Evolutionary conservation across 2,113 vertebrate genomes (phyloP).

Genomic region (Cavia aperea): DNA sequence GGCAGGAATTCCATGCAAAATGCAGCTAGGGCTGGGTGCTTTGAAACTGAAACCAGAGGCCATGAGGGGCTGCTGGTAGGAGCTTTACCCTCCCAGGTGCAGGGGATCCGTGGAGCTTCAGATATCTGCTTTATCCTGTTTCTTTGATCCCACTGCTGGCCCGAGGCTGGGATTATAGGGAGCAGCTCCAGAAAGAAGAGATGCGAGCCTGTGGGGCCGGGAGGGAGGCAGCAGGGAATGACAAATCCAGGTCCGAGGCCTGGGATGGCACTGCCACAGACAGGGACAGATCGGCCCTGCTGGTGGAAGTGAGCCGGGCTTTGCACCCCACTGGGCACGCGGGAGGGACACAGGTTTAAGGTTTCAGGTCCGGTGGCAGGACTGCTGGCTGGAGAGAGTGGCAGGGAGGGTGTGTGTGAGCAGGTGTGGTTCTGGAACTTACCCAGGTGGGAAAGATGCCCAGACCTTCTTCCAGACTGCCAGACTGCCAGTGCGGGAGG

Average conservation of each 20-base stretch:
- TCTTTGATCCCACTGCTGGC: not conserved
- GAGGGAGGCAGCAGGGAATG: not conserved
- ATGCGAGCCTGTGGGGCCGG: not conserved
- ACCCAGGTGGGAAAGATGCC: not conserved
- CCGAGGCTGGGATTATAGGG: not conserved
- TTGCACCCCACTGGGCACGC: rapidly evolving
- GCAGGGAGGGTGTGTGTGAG: not conserved
- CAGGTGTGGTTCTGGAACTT: not conserved
- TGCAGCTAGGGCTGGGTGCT: not conserved
- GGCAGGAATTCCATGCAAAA: not conserved
- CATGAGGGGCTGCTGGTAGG: not conserved
- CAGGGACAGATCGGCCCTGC: not conserved
- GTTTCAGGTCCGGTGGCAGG: not conserved
- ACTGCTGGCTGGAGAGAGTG: not conserved
- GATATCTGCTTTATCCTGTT: not conserved
- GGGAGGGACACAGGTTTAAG: not conserved
- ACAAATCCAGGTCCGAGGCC: not conserved
- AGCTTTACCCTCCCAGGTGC: not conserved
- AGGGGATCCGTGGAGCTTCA: not conserved
- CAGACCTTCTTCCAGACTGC: not conserved
- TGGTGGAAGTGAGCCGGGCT: not conserved
- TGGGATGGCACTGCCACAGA: not conserved
- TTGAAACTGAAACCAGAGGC: conserved; percentile 7
- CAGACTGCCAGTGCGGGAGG: not conserved
- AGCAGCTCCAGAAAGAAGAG: not conserved